phyloP scores from a whole-genome alignment of 2,113 vertebrate species.

The Xiphorhynchus elegans region DNA sequence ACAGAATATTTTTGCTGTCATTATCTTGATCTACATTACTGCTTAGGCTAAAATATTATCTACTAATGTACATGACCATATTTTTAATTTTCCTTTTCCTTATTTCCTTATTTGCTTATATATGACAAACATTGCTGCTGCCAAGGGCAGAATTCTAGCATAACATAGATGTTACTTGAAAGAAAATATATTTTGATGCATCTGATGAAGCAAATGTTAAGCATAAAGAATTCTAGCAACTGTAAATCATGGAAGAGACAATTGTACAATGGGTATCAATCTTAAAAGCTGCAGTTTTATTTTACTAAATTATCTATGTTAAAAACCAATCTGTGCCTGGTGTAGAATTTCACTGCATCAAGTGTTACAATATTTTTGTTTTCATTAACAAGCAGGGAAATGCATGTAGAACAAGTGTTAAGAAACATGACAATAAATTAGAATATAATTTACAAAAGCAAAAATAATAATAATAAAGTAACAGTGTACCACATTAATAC shows the following conservation, averaged over 20 bases:
- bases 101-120: background rate
- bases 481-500: constrained; percentile 99
- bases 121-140: constrained; percentile 1
- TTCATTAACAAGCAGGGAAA: constrained; percentile 88
- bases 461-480: constrained; percentile 86
- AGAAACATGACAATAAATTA: constrained; percentile 98
- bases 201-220: background rate
- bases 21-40: constrained; percentile 27
- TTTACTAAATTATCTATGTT: constrained; percentile 88
- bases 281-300: constrained; percentile 90
- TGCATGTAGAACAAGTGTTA: constrained; percentile 90
- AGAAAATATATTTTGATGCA: constrained; percentile 16
- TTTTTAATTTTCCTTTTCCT: background rate
- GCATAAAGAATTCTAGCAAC: constrained; percentile 19
- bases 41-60: constrained; percentile 12
- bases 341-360: constrained; percentile 89
- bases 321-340: constrained; percentile 85
- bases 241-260: constrained; percentile 67
- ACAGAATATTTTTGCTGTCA: constrained; percentile 18
- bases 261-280: constrained; percentile 60
- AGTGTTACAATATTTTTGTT: constrained; percentile 86
- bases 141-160: background rate
- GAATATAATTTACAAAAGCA: constrained; percentile 99
- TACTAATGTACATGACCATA: background rate
- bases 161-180: constrained; percentile 11